Base-by-base conservation (phyloP, 2,797 vertebrate genomes). In the Clarias laeviceps region DNA sequence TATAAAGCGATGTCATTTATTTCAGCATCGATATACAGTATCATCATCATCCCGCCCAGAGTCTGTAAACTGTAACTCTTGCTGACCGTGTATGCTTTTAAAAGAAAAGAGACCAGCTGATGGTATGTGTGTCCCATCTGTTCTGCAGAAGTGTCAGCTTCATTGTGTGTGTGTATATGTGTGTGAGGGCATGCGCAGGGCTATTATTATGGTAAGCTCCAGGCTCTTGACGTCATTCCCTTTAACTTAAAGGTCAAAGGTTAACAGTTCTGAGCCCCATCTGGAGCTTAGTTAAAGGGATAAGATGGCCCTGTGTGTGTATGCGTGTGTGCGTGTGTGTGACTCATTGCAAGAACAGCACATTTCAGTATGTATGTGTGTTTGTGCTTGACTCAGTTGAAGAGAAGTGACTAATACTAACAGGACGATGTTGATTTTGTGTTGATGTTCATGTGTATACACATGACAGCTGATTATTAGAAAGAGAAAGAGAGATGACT, bases 211-310 rank as follows among this genome's bases (percentile, higher is more conserved):
- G 88, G 70, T 90, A 91, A 4, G 9, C 2, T 15, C 73, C 17
- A 85, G 82, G 82, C 89, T 83, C 84, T 86, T 83, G 86, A 85
- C 78, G 45, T 74, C 45, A 34, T 57, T 45, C n/a, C 24, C 82
- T 80, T 82, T 85, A 89, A 81, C 84, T 34, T 82, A 84, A 87
- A 86, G 85, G 88, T 88, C 8, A 93, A 86, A 92, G 93, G 91
- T 93, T 90, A 91, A 81, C 84, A 80, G 87, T 72, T 84, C 76
- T 82, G 64, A 57, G 61, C 27, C 81, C 91, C 93, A 93, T 92
- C 92, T 94, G 92, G 85, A 92, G 80, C 82, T 81, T 85, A 85
- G 86, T 65, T 79, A 79, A 82, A 83, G 57, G 24, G 12, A 84
- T 45, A 74, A 72, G 69, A 32, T 59, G 61, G 34, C 56, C 85